Conservation (phyloP, 2,797 vertebrate species). For the Chrysocyon brachyurus region DNA sequence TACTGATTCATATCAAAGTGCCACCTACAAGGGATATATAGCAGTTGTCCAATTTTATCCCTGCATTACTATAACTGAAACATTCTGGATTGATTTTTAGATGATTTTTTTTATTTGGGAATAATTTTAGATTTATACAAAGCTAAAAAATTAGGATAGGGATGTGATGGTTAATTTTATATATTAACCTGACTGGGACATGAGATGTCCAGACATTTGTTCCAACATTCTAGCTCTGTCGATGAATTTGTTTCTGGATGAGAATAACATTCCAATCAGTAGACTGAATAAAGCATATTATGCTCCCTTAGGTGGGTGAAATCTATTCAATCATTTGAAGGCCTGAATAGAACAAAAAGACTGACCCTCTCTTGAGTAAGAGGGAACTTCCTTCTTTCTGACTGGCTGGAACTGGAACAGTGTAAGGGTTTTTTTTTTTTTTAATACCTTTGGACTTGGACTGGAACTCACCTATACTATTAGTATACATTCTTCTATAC, state of each 20-base stretch:
- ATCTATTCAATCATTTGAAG: neutral
- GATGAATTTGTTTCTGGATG: neutral
- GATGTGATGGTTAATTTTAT: neutral
- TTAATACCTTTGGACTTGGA: neutral
- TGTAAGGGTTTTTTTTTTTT: neutral
- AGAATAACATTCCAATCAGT: neutral
- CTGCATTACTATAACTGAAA: neutral
- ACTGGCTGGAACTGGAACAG: neutral
- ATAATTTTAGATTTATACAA: conserved; percentile 6
- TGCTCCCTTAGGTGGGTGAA: neutral
- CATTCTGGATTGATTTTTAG: neutral
- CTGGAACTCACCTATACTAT: too few relatives aligned
- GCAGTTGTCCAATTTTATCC: neutral
- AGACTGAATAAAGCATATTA: neutral
- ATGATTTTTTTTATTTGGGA: neutral
- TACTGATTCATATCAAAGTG: neutral
- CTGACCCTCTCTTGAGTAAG: neutral
- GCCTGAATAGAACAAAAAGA: neutral
- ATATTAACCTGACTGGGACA: neutral
- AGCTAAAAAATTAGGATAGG: neutral
- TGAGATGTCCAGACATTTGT: neutral
- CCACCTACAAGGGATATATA: neutral
- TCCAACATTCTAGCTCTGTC: neutral
- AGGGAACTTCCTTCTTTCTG: neutral
- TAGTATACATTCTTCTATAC: neutral